phyloP scores from a whole-genome alignment of 2,113 vertebrate species.

The Tympanuchus pallidicinctus region DNA sequence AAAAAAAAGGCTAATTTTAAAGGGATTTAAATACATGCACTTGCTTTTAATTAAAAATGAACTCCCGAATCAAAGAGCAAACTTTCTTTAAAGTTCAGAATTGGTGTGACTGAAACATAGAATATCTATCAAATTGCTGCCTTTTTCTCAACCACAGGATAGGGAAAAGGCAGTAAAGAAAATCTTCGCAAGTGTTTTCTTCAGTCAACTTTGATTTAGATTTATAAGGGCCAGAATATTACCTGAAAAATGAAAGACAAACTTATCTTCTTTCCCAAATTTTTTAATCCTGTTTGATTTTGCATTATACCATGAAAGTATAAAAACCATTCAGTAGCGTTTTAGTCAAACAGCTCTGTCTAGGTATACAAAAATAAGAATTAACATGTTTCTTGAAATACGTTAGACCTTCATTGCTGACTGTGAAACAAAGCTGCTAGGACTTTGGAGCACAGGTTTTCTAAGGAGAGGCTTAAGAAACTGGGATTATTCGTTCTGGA shows the following conservation, averaged over 20 bases:
- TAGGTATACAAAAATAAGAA: background rate
- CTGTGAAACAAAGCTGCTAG: background rate
- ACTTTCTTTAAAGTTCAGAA: background rate
- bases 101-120: background rate
- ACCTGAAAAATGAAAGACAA: background rate
- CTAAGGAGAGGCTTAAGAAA: no score
- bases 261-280: background rate
- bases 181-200: background rate
- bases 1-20: background rate
- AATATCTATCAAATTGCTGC: background rate
- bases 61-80: background rate
- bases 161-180: background rate
- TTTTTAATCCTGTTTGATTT: background rate
- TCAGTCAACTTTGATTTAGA: background rate
- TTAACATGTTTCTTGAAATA: background rate
- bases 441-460: no score
- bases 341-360: background rate
- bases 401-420: background rate
- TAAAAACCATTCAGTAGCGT: background rate
- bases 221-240: background rate
- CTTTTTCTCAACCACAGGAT: rapidly evolving
- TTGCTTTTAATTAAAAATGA: background rate
- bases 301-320: background rate
- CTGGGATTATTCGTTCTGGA: no score
- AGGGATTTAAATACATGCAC: background rate